Evolutionary conservation across 2,113 vertebrate species (phyloP), one percentile per base, ranked within the genome.

Genomic region (Microcebus murinus): DNA sequence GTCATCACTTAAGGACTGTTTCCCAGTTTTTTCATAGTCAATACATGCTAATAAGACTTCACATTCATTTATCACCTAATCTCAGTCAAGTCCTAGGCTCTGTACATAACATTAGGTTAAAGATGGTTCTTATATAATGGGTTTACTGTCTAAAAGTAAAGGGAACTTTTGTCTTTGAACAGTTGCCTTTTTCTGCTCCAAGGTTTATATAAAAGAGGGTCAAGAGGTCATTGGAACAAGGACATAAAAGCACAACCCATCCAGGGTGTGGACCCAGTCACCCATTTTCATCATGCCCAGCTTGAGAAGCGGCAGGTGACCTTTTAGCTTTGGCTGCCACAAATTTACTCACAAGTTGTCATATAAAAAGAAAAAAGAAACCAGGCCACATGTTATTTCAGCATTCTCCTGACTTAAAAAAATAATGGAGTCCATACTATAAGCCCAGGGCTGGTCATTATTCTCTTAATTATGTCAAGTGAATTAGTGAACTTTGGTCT

Each of bases 271-370:
- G 95, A 84, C 90, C 65, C 21, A 50, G 73, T 97, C 83, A 68
- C 91, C 85, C 92, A 81, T 71, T 97, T 50, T 4, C 73, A 4
- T 1, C 31, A 91, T 31, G 74, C 67, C 36, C 20, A 29, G 73
- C 65, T 90, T 73, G 55, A 97, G 87, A 96, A 98, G 97, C 91
- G 0, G 11, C 34, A 12, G 34, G 65, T 84, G 87, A 86, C 86
- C 90, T 98, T 97, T 84, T 87, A 73, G 27, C 21, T 89, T 96
- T 79, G 50, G 4, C 76, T 87, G 65, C 55, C 61, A 92, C 94
- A 98, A 87, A 97, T 94, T 97, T 96, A 94, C 45, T 92, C 90
- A 73, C 50, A 96, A 91, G 63, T 80, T 97, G 93, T 87, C 57
- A 95, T 50, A 82, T 50, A 45, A 90, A 94, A 95, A 93, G 39